Evolutionary conservation across 1,140 invertebrate genomes (phyloP).

Genomic region (Pteromalus puparum): DNA sequence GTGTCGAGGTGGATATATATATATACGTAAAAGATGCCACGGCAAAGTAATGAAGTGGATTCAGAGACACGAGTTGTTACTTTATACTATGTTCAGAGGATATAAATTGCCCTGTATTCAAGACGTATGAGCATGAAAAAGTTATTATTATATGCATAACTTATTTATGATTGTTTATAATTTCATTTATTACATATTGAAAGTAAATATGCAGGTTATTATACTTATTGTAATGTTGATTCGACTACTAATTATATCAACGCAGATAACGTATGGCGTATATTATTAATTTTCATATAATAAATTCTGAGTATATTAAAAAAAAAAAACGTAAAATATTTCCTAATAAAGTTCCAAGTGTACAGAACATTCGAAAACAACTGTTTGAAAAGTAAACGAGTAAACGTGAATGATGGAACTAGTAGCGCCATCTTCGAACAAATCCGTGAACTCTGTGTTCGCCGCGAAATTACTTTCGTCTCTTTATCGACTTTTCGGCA

Average conservation of each 20-base stretch:
- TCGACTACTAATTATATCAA: neutral
- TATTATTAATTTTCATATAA: neutral
- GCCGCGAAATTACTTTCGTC: neutral
- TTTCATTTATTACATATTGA: too few relatives aligned
- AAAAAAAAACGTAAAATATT: neutral
- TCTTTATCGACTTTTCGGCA: conserved; percentile 40
- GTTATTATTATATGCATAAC: too few relatives aligned
- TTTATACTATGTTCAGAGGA: neutral
- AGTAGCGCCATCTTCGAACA: conserved; percentile 57
- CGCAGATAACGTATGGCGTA: neutral
- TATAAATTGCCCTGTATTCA: neutral
- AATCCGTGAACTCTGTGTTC: conserved; percentile 36
- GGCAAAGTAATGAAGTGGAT: neutral
- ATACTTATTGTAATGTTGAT: too few relatives aligned
- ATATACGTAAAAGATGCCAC: neutral
- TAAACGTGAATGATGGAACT: conserved; percentile 17
- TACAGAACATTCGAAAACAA: neutral
- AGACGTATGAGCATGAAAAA: too few relatives aligned
- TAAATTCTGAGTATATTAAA: neutral
- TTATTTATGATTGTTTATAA: too few relatives aligned
- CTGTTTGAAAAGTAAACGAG: neutral
- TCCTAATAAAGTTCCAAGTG: neutral
- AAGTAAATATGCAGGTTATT: too few relatives aligned
- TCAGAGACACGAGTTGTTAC: neutral
- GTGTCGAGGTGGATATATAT: neutral